Evolutionary conservation across 2,888 invertebrate species (phyloP), one percentile per base, ranked within the genome.

Genomic region (Athetis lepigone): DNA sequence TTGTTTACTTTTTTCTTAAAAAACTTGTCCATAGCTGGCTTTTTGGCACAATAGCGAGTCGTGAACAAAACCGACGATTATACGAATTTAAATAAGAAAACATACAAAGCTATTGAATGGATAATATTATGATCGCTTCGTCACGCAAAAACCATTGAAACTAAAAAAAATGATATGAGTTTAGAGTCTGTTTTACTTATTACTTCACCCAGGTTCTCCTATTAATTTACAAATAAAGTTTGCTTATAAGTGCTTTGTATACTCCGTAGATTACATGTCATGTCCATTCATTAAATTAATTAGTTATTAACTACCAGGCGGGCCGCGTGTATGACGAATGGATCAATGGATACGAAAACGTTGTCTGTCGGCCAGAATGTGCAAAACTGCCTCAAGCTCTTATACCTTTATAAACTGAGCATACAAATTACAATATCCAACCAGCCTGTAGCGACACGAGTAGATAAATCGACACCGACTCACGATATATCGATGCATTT

Each of bases 401-500:
- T 52, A 49, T 58, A 62, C 63, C 25, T 56, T 49, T 49, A 59
- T 18, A 50, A 58, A 56, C 27, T 59, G 75, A 51, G 40, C 52
- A 61, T 49, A 75, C 56, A 76, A 66, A 75, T 76, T 69, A 57
- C 64, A 64, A 52, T 70, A 67, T 57, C 23, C 55, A 61, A 40
- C 39, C 29, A 68, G 63, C 75, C 75, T 66, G 67, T 64, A 74
- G 80, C 70, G 64, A 80, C 67, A 71, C 18, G 37, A 52, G 39
- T 55, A 66, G 75, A 83, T 82, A 73, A 80, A 81, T 82, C 72
- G 81, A 72, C 72, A 70, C 40, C 45, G 56, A 50, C 58, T 40
- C 42, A 68, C 78, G 76, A 84, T 81, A 80, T 76, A 85, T 85
- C 81, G 82, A 85, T 85, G 83, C 78, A 85, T 89, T 88, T 86